Conservation (phyloP, 2,797 vertebrate genomes). For the Cryptoprocta ferox region DNA sequence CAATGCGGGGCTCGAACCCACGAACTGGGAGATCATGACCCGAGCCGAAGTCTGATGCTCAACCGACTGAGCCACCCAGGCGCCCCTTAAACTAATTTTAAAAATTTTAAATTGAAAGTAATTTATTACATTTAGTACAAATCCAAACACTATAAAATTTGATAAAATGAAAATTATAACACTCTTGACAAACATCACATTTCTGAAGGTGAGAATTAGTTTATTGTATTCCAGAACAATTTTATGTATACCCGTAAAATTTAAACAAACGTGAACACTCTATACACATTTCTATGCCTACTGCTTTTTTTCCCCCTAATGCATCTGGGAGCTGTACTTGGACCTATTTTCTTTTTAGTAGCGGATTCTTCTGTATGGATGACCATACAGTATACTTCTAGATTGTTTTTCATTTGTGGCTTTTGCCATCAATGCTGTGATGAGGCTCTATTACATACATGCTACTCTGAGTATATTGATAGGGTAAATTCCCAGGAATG, state of each 20-base stretch:
- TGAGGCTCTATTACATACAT: background rate
- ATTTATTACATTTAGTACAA: slow-evolving; percentile 39
- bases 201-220: background rate
- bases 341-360: slow-evolving; percentile 7
- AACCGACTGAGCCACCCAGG: too few relatives aligned
- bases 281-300: background rate
- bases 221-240: slow-evolving; percentile 10
- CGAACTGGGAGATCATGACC: too few relatives aligned
- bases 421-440: background rate
- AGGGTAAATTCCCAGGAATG: background rate
- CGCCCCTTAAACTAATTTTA: slow-evolving; percentile 14
- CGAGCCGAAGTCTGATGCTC: too few relatives aligned
- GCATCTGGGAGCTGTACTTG: background rate
- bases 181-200: background rate
- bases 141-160: slow-evolving; percentile 11
- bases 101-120: slow-evolving; percentile 47
- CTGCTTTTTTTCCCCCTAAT: background rate
- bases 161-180: slow-evolving; percentile 7
- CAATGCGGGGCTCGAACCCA: too few relatives aligned
- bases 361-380: background rate
- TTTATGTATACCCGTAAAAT: background rate
- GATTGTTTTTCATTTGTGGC: background rate
- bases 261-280: background rate
- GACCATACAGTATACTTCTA: background rate
- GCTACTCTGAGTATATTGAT: slow-evolving; percentile 1